Evolutionary conservation across 2,113 vertebrate species (phyloP), one percentile per base, ranked within the genome.

Genomic region (Prunella fulvescens): DNA sequence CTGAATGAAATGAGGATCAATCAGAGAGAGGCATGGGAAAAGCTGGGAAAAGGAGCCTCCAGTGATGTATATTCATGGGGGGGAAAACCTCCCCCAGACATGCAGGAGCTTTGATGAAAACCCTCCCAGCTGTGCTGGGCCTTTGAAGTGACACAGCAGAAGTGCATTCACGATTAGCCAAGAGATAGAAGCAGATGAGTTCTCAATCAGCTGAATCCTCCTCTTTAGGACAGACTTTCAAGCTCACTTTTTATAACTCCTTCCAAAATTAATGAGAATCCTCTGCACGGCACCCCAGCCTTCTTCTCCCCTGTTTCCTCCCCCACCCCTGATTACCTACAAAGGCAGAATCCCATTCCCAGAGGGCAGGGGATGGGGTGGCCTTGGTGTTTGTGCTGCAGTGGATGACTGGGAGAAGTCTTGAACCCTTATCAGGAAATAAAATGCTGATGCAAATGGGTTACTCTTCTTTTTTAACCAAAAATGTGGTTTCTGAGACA

Each of bases 51-150:
- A 93, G 90, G 92, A 92, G 96, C 96, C 96, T 97, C 92, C 94
- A 97, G 96, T 96, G 95, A 97, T 97, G 94, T 96, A 97, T 97
- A 97, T 97, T 96, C 96, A 97, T 96, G 91, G 96, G 91, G 94
- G 96, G 92, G 85, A 48, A 91, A 96, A 90, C 92, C 95, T 97
- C 96, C 96, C 92, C 93, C 96, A 96, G 96, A 96, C 96, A 96
- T 96, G 92, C 95, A 97, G 95, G 53, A 91, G 94, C 95, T 97
- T 96, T 97, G 94, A 95, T 96, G 96, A 96, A 95, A 96, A 92
- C 93, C 92, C 94, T 96, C 96, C 96, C 96, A 97, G 93, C 94
- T 96, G 95, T 96, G 90, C 90, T 56, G 85, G 4, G 88, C 94
- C 96, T 97, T 97, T 97, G 96, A 97, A 97, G 96, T 96, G 95